phyloP scores from a whole-genome alignment of 2,797 vertebrate species.

The Periparus ater region DNA sequence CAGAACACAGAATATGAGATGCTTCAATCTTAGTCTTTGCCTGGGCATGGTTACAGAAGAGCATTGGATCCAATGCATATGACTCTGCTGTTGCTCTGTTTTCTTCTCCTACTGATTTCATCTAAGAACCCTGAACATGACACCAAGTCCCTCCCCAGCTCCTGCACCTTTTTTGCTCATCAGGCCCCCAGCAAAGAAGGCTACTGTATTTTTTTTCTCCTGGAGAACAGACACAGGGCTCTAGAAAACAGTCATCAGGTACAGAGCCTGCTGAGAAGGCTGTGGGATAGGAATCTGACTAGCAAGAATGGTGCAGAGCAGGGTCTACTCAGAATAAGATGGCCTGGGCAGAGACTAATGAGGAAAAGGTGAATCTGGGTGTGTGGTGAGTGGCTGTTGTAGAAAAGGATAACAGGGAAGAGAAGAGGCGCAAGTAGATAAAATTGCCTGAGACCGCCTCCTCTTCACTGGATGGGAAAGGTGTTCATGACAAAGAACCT shows the following conservation, averaged over 20 bases:
- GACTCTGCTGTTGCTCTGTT: neutral
- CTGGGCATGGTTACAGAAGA: neutral
- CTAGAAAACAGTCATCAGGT: neutral
- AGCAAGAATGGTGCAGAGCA: neutral
- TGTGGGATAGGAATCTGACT: neutral
- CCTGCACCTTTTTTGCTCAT: neutral
- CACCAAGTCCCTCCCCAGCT: neutral
- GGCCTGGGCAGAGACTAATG: neutral
- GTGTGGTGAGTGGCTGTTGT: neutral
- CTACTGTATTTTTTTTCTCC: neutral
- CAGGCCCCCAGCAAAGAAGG: neutral
- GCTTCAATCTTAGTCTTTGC: neutral
- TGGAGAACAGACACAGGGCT: neutral
- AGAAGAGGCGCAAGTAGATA: neutral
- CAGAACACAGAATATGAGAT: neutral
- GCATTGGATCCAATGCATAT: neutral
- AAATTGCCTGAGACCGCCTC: neutral
- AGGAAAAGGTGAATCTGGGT: neutral
- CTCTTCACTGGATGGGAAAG: neutral
- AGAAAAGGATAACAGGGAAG: neutral
- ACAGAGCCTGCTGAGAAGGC: neutral
- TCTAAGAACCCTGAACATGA: neutral
- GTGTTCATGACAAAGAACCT: neutral
- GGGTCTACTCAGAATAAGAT: neutral
- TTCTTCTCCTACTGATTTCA: neutral